These are phyloP conservation scores for Trissolcus japonicus DNA, from an alignment of 2,888 invertebrate genomes.

Conservation along the genomic window DNA sequence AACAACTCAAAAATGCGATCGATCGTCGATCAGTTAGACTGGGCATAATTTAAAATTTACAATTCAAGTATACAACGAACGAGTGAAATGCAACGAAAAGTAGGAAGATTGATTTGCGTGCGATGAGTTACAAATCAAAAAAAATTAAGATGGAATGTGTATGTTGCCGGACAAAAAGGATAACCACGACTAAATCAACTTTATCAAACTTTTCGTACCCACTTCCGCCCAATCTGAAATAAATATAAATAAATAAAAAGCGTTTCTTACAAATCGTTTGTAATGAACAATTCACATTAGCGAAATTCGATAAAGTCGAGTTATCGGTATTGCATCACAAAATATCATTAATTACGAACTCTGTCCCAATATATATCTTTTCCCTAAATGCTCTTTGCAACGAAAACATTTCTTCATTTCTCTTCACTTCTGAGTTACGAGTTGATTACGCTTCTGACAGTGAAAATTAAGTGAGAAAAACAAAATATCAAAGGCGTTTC, in stretches of 20 bases:
- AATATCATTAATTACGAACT: conserved; percentile 11
- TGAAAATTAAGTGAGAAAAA: conserved; percentile 14
- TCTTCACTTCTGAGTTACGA: no score
- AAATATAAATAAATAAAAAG: neutral
- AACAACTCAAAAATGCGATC: no score
- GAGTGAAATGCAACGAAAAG: conserved; percentile 50
- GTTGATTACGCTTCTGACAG: neutral
- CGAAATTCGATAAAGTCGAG: neutral
- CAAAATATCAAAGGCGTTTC: conserved; percentile 30
- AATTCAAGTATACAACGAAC: conserved; percentile 32
- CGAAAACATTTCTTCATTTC: no score
- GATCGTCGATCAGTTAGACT: neutral
- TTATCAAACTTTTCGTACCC: conserved; percentile 3
- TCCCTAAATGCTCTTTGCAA: no score
- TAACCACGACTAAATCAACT: conserved; percentile 8
- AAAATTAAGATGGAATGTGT: conserved; percentile 40
- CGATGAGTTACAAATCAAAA: conserved; percentile 35
- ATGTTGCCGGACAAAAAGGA: conserved; percentile 16
- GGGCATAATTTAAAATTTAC: conserved; percentile 13
- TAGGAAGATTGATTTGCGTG: conserved; percentile 47
- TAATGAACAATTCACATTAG: no score
- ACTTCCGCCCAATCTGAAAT: neutral
- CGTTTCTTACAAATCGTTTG: neutral
- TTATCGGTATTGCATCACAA: conserved; percentile 8
- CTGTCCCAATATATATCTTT: conserved; percentile 1